Evolutionary conservation across 2,888 invertebrate species (phyloP).

Genomic region (Erebia ligea): DNA sequence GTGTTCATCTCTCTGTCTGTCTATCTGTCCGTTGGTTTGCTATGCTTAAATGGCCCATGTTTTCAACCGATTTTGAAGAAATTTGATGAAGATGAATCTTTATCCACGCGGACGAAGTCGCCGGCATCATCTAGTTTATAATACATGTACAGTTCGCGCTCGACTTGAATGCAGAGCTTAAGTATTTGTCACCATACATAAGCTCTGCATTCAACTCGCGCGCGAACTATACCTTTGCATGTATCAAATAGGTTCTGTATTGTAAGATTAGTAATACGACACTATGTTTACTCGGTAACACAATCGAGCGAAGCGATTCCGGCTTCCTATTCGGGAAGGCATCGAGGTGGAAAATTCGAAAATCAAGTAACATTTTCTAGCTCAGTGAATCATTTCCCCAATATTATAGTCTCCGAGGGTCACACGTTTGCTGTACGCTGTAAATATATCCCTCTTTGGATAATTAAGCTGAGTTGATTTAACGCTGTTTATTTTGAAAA

Average conservation of each 20-base stretch:
- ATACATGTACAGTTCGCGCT: no score
- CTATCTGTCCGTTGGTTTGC: no score
- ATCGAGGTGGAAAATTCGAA: conserved; percentile 22
- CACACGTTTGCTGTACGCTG: conserved; percentile 19
- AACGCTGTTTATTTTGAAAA: conserved; percentile 2
- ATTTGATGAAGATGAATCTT: no score
- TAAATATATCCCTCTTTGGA: conserved; percentile 22
- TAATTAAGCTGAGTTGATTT: conserved; percentile 14
- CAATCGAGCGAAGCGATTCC: conserved; percentile 11
- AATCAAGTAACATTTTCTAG: conserved; percentile 28
- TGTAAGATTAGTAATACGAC: not conserved
- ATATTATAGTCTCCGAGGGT: conserved; percentile 21
- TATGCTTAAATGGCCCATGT: no score
- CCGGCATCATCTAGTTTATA: no score
- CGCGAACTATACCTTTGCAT: not conserved
- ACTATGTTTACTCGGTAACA: conserved; percentile 3
- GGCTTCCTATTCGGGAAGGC: conserved; percentile 7
- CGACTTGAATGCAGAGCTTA: no score
- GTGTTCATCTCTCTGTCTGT: no score
- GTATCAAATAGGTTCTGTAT: not conserved
- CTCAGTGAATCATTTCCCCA: conserved; percentile 21
- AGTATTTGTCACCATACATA: no score
- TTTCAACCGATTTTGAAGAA: no score
- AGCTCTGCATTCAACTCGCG: no score
- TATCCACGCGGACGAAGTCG: no score